A percentile compares a stretch with the other conserved stretches of the same genome.
phyloP scores from a whole-genome alignment of 2,113 vertebrate species.

The cat (Felis catus) region DNA sequence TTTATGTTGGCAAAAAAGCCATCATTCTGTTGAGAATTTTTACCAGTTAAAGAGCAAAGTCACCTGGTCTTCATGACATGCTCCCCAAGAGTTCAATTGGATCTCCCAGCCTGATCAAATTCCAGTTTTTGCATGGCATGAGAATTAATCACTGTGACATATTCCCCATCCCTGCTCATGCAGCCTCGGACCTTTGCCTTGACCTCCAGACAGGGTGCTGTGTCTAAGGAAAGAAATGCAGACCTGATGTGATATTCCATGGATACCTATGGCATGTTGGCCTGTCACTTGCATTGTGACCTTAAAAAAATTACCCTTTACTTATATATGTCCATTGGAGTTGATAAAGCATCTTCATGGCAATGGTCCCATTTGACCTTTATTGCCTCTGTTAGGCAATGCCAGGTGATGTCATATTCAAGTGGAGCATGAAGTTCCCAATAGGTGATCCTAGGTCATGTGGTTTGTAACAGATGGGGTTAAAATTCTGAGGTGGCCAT shows the following conservation, averaged over 20 bases:
- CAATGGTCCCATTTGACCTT: neutral
- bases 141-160: neutral
- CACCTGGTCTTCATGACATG: neutral
- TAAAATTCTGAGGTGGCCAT: neutral
- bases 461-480: neutral
- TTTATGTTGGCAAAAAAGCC: neutral
- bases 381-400: neutral
- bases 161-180: neutral
- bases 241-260: neutral
- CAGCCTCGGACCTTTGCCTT: neutral
- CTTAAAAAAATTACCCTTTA: neutral
- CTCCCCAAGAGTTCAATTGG: neutral
- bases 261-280: neutral
- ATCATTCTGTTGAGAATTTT: neutral
- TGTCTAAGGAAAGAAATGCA: neutral
- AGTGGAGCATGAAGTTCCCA: too few species aligned
- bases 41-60: neutral
- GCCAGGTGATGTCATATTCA: neutral
- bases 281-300: neutral
- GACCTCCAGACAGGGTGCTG: neutral
- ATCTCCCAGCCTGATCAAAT: neutral
- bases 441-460: neutral
- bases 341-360: neutral
- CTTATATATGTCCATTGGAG: too few species aligned
- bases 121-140: fast-evolving